These are phyloP conservation scores for Gopherus evgoodei DNA, from an alignment of 2,113 vertebrate genomes.

Conservation along the genomic window DNA sequence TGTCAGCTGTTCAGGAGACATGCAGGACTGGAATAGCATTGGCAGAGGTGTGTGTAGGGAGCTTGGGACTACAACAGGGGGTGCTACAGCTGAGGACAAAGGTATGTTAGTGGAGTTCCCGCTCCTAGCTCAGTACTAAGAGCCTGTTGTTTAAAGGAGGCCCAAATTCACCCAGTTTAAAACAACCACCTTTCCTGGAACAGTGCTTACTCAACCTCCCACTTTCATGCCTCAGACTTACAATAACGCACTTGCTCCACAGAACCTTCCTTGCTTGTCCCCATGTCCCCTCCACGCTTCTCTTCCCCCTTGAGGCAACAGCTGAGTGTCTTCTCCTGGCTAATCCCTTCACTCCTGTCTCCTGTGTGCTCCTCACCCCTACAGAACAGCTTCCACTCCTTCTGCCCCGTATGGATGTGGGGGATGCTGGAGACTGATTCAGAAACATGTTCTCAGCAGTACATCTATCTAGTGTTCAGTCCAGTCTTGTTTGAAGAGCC, in stretches of 20 bases:
- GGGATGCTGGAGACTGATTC: background rate
- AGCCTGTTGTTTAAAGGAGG: accelerated
- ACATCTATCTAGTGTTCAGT: conserved; percentile 1
- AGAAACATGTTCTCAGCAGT: background rate
- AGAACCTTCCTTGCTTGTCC: background rate
- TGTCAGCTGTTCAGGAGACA: background rate
- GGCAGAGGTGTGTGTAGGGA: background rate
- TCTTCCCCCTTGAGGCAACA: accelerated
- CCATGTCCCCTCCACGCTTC: background rate
- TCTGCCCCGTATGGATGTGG: background rate
- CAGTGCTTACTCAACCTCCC: background rate
- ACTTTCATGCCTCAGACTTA: background rate
- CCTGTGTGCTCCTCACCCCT: background rate
- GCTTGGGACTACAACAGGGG: accelerated
- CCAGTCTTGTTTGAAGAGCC: background rate
- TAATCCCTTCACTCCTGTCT: accelerated
- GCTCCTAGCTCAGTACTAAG: background rate
- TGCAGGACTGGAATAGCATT: background rate
- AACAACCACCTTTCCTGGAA: background rate
- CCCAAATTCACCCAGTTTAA: background rate
- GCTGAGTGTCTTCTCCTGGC: background rate
- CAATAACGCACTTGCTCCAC: background rate
- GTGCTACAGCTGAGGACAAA: background rate
- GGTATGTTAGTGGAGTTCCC: accelerated
- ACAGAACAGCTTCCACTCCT: too few species aligned